Conservation (phyloP, 2,113 vertebrate genomes). For the Copsychus sechellarum region DNA sequence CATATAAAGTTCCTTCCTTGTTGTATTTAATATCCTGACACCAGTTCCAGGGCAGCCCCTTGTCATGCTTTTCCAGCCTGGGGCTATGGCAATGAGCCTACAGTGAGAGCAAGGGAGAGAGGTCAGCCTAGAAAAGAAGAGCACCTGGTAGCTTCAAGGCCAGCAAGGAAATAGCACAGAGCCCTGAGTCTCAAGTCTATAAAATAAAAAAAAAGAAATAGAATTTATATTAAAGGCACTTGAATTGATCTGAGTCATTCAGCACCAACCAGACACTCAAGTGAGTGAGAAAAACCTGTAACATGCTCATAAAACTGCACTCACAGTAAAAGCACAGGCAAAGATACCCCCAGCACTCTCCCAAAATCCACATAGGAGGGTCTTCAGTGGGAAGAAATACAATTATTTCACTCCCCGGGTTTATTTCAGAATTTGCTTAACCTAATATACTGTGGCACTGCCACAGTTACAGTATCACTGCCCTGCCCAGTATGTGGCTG, state of each 20-base stretch:
- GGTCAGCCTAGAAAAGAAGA: not conserved
- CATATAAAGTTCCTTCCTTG: not conserved
- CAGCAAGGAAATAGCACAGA: not conserved
- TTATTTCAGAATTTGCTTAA: conserved; percentile 19
- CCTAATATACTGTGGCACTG: not conserved
- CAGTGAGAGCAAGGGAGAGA: not conserved
- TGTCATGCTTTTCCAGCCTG: not conserved
- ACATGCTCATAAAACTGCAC: not conserved
- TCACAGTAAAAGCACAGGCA: not conserved
- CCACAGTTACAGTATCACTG: not conserved
- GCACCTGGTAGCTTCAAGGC: not conserved
- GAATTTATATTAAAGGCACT: not conserved
- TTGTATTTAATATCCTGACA: conserved; percentile 20
- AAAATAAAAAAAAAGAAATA: not conserved
- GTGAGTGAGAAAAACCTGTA: not conserved
- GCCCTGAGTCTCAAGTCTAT: not conserved
- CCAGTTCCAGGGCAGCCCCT: not conserved
- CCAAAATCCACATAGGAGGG: fast-evolving
- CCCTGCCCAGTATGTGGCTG: not conserved
- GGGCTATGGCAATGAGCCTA: not conserved
- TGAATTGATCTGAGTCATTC: not conserved
- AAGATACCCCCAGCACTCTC: not conserved
- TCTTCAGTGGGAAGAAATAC: not conserved
- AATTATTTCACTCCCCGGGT: not conserved
- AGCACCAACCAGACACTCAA: not conserved